Percentiles rank a stretch among this genome's conserved stretches.
phyloP scores from a whole-genome alignment of 2,797 vertebrate genomes.

The Poliocrania exsul region DNA sequence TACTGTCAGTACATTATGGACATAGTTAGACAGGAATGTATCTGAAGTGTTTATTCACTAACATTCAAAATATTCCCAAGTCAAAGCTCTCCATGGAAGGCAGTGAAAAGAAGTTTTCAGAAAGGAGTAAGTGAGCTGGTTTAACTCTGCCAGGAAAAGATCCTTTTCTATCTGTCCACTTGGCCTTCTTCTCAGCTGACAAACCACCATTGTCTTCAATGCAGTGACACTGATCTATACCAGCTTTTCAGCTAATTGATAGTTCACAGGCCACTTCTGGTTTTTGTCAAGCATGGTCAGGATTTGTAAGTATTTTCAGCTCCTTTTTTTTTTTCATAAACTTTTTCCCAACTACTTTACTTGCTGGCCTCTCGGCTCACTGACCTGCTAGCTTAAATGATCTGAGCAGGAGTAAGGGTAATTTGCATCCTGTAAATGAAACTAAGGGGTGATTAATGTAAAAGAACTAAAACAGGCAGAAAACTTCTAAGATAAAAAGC shows the following conservation, averaged over 20 bases:
- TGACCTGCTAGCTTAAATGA: neutral
- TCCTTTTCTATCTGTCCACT: slow-evolving; percentile 33
- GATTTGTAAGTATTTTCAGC: slow-evolving; percentile 41
- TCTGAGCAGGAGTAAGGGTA: neutral
- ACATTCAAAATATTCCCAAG: neutral
- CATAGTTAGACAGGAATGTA: neutral
- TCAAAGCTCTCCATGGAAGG: neutral
- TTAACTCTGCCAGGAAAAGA: slow-evolving; percentile 16
- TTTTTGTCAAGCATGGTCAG: slow-evolving; percentile 50
- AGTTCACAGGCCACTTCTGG: slow-evolving; percentile 37
- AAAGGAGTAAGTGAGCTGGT: neutral
- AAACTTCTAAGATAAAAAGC: neutral
- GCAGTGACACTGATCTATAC: slow-evolving; percentile 53
- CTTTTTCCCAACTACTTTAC: neutral
- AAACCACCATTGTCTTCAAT: slow-evolving; percentile 54
- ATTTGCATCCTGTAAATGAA: slow-evolving; percentile 1
- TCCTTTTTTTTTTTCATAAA: neutral
- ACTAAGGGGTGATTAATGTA: neutral
- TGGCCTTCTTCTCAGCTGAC: slow-evolving; percentile 34
- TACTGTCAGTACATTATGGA: neutral
- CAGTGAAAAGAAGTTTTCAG: neutral
- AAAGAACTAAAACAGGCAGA: neutral
- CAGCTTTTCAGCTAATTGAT: slow-evolving; percentile 56
- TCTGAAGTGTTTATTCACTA: neutral
- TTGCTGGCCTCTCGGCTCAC: neutral